Percentiles rank a stretch among this genome's conserved stretches.
Evolutionary conservation across 2,113 vertebrate species (phyloP).

Genomic region (Telmatochromis bifrenatus): DNA sequence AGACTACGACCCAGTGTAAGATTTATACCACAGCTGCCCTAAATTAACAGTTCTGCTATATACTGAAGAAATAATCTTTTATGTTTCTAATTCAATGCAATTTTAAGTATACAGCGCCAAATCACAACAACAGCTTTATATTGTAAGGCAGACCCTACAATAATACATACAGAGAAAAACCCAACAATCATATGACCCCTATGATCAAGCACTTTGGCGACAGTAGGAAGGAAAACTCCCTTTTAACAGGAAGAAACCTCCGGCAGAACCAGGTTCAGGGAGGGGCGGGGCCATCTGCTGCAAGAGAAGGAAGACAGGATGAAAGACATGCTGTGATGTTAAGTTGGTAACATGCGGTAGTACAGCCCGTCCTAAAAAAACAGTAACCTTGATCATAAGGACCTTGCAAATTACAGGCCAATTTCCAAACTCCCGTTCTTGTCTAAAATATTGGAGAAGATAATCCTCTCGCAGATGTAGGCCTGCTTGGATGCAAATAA

Average conservation of each 20-base stretch:
- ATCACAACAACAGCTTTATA: not conserved
- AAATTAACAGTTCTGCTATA: not conserved
- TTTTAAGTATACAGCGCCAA: not conserved
- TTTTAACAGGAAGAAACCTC: not conserved
- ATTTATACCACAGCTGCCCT: not conserved
- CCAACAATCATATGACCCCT: not conserved
- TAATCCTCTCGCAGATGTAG: not conserved
- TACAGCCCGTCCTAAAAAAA: accelerated
- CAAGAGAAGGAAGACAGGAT: not conserved
- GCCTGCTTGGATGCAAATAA: not conserved
- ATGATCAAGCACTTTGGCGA: not conserved
- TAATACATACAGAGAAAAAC: not conserved
- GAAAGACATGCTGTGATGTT: not conserved
- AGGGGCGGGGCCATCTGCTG: not conserved
- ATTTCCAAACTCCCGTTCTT: not conserved
- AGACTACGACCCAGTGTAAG: not conserved
- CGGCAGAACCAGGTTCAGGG: not conserved
- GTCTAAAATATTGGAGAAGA: not conserved
- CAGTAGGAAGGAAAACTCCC: not conserved
- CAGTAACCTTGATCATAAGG: not conserved
- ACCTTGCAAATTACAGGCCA: not conserved
- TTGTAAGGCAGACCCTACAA: not conserved
- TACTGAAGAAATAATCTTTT: not conserved
- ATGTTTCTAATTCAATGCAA: not conserved
- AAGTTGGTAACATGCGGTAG: not conserved